Conservation (phyloP, 2,113 vertebrate species). For the Nothocercus julius region DNA sequence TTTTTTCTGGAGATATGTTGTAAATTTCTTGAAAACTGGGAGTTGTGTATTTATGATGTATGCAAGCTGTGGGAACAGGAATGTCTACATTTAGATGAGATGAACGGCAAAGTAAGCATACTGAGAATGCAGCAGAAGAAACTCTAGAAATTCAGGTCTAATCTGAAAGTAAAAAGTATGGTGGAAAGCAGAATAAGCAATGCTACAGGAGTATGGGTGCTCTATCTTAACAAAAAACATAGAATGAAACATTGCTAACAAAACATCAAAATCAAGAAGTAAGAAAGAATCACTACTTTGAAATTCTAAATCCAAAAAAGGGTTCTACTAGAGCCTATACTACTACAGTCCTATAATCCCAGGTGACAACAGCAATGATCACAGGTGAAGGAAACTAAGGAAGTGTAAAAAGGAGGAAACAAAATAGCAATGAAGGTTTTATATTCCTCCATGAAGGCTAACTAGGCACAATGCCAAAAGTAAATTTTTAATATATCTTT, state of each 20-base stretch:
- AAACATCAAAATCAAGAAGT: not conserved
- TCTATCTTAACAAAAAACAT: not conserved
- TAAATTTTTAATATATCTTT: no score
- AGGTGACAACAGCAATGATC: not conserved
- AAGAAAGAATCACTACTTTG: not conserved
- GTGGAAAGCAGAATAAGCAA: not conserved
- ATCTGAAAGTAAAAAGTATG: not conserved
- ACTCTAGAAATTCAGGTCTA: not conserved
- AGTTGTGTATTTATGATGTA: not conserved
- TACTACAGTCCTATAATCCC: not conserved
- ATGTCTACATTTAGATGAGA: not conserved
- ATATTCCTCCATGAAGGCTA: no score
- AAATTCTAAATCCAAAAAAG: not conserved
- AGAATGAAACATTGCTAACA: not conserved
- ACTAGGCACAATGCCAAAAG: no score
- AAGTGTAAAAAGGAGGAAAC: not conserved
- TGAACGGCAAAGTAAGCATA: not conserved
- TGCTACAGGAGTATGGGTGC: not conserved
- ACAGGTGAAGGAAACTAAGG: not conserved
- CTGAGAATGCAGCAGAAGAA: not conserved
- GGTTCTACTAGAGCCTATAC: not conserved
- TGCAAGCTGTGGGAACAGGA: not conserved
- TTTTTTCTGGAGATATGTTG: not conserved
- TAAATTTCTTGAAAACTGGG: not conserved
- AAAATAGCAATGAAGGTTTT: not conserved